phyloP scores from a whole-genome alignment of 2,888 invertebrate genomes.

The Bhutanitis thaidina region DNA sequence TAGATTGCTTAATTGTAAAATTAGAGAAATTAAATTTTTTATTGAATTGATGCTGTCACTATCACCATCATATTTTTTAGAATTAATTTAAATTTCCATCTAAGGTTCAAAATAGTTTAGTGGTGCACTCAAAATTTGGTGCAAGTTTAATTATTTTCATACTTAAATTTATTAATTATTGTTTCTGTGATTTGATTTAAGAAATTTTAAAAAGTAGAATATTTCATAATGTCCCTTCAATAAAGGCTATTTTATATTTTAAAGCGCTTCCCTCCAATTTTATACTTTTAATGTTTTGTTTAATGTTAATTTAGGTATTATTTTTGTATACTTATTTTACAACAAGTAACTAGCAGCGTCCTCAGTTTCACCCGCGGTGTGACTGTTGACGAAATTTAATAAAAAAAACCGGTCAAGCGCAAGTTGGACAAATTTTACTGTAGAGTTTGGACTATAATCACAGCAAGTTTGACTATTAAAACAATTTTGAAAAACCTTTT shows the following conservation, averaged over 20 bases:
- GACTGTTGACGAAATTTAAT: too few relatives aligned
- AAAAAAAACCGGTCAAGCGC: too few relatives aligned
- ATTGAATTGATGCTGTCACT: not conserved
- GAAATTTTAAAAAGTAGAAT: too few relatives aligned
- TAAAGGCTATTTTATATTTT: not conserved
- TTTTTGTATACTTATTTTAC: slow-evolving; percentile 8
- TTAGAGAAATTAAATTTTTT: slow-evolving; percentile 19
- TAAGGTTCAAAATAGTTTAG: slow-evolving; percentile 5
- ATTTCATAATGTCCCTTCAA: not conserved
- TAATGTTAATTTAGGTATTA: slow-evolving; percentile 3
- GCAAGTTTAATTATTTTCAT: slow-evolving; percentile 3
- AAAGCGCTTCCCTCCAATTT: not conserved
- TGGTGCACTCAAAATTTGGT: slow-evolving; percentile 14
- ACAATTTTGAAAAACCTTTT: too few relatives aligned
- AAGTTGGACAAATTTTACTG: too few relatives aligned
- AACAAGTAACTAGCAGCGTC: not conserved
- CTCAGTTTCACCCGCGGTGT: too few relatives aligned
- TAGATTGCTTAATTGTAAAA: slow-evolving; percentile 12
- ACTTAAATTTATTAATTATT: not conserved
- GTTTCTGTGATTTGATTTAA: not conserved
- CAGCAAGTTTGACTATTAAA: too few relatives aligned
- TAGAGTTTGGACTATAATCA: too few relatives aligned
- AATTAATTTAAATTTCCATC: slow-evolving; percentile 5
- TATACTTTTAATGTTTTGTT: not conserved
- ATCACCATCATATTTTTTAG: not conserved